Conservation (phyloP, 2,113 vertebrate species). For the Limnothrissa miodon region DNA sequence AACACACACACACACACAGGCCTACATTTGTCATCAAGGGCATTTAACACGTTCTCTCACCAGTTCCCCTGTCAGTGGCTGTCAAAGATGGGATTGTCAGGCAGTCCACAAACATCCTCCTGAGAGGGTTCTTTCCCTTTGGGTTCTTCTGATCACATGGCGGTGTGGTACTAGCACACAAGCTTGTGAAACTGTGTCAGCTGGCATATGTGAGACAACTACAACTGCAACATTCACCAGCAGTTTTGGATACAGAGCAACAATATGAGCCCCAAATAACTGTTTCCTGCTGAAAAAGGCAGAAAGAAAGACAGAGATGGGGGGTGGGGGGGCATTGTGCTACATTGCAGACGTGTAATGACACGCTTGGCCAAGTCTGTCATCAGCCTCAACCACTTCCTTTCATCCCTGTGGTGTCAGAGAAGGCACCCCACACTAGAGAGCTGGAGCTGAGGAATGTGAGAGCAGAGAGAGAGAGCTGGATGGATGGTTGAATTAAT, state of each 20-base stretch:
- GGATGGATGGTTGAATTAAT: not conserved
- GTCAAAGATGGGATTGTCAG: not conserved
- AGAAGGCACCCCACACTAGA: slow-evolving; percentile 10
- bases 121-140: not conserved
- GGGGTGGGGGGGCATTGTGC: slow-evolving; percentile 25
- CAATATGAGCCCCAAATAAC: slow-evolving; percentile 54
- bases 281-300: slow-evolving; percentile 42
- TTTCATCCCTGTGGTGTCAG: slow-evolving; percentile 33
- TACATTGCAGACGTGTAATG: slow-evolving; percentile 53
- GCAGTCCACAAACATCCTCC: not conserved
- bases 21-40: slow-evolving; percentile 1
- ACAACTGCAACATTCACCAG: not conserved
- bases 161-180: not conserved
- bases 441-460: not conserved
- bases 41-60: not conserved
- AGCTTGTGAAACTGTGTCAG: not conserved
- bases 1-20: not conserved
- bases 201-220: not conserved
- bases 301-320: slow-evolving; percentile 3
- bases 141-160: not conserved
- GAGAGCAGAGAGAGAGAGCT: not conserved
- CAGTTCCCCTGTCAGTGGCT: not conserved
- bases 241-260: slow-evolving; percentile 38
- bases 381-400: slow-evolving; percentile 48
- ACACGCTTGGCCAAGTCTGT: slow-evolving; percentile 59